Base-by-base conservation (phyloP, 2,113 vertebrate species). In the Myxocyprinus asiaticus region DNA sequence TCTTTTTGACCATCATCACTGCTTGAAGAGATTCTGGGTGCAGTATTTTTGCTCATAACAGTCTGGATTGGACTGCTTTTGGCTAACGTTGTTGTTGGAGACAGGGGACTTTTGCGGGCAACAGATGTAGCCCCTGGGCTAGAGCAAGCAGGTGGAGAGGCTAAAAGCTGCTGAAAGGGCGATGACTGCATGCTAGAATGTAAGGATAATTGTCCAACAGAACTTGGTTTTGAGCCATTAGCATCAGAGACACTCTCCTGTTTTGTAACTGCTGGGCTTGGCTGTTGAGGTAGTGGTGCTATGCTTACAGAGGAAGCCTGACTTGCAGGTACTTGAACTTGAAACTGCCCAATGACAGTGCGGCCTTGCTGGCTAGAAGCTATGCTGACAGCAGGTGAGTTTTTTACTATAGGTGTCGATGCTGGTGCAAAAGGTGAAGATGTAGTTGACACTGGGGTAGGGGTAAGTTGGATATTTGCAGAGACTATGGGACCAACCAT, bases 401-500 rank as follows among this genome's bases (percentile, higher is more conserved):
- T 87, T 67, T 87, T 84, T 51, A 82, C 73, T 55, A 77, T 83
- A 47, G 92, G 86, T 58, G 91, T 92, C 0, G 95, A 89, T 50
- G 59, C 9, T 10, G 56, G 66, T 10, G 62, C 76, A 12, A 81
- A 76, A 45, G 66, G 63, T 11, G 47, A 84, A 22, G 88, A 84
- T 58, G 85, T 75, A 33, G 69, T 86, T 44, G 92, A 88, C 64
- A 91, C 92, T 0, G 95, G 86, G 70, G 90, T 91, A 0, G 92
- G 89, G 81, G 96, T 91, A 73, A 96, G 93, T 67, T 97, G 96
- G 72, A 97, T 95, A 82, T 94, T 97, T 86, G 95, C 91, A 7
- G 96, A 93, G 80, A 98, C 90, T 82, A 97, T 91, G 67, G 97
- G 90, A 56, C 95, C 94, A 81, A 98, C 93, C 79, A 97, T 95